Evolutionary conservation across 92 coral and sea anemone species (phyloP), one percentile per base, ranked within the genome.

Genomic region (Montipora capitata): DNA sequence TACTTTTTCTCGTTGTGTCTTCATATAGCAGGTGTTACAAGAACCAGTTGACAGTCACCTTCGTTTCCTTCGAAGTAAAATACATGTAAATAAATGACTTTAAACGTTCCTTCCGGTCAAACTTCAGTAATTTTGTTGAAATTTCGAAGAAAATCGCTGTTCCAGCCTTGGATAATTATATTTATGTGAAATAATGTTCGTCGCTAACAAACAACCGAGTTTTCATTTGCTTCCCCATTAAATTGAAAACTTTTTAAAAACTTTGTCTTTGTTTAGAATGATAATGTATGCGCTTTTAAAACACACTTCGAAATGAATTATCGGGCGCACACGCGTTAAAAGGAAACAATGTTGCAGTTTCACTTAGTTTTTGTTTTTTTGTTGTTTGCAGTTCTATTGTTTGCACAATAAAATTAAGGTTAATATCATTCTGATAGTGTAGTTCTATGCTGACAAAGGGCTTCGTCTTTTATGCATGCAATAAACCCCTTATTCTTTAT

Each of bases 21-120:
- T 16, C 51, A 39, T 0, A 65, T 66, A 59, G 78, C 87, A 83
- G 87, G 87, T 83, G 87, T 81, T 68, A 2, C 68, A n/a, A 81
- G 76, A 51, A 81, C 87, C 79, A 57, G 79, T 72, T 71, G 45
- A 38, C 87, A 56, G 79, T 39, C 13, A 16, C 44, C 71, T 70
- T 20, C 14, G 12, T 70, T 48, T 48, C 74, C 41, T 3, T 18
- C 10, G 10, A 48, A 48, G 10, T 48, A 3, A 48, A 48, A 48
- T 48, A 48, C 6, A 66, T 18, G 35, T 15, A 51, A 68, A 40
- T n/a, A 2, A 67, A 67, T 63, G 10, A 12, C 38, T 62, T 27
- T 27, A 27, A 27, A 27, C 35, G 56, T 63, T 16, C 72, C 73
- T 11, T 35, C 16, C 48, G 43, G 77, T 45, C 61, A 73, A 73